phyloP scores from a whole-genome alignment of 2,113 vertebrate species.

The Jaculus jaculus region DNA sequence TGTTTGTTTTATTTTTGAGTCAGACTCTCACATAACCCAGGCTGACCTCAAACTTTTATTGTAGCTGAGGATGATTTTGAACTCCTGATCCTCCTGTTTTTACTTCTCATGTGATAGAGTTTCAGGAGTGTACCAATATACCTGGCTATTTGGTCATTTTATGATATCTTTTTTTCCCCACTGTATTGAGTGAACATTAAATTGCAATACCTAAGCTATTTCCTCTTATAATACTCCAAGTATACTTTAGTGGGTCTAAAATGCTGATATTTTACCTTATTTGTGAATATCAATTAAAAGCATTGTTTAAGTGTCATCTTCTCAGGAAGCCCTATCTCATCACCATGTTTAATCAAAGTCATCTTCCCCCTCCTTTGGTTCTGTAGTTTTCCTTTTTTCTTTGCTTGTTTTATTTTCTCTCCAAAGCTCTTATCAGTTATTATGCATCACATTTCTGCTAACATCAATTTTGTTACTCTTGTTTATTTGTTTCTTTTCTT shows the following conservation, averaged over 20 bases:
- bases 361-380: not conserved
- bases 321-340: not conserved
- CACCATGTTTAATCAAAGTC: not conserved
- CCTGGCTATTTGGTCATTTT: not conserved
- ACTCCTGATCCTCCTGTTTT: not conserved
- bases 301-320: not conserved
- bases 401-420: conserved; percentile 4
- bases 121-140: not conserved
- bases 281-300: not conserved
- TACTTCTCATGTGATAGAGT: not conserved
- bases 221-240: conserved; percentile 65
- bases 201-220: conserved; percentile 62
- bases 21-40: not conserved
- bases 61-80: not conserved
- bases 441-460: not conserved
- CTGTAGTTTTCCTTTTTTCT: not conserved
- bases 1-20: not conserved
- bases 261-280: conserved; percentile 64
- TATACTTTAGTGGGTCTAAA: conserved; percentile 66
- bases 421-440: not conserved
- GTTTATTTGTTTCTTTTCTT: too few species aligned
- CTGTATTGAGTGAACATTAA: conserved; percentile 54
- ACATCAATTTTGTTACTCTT: not conserved
- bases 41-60: not conserved
- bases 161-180: not conserved